Conservation (phyloP, 2,888 invertebrate genomes). For the Cerceris ruficornis region DNA sequence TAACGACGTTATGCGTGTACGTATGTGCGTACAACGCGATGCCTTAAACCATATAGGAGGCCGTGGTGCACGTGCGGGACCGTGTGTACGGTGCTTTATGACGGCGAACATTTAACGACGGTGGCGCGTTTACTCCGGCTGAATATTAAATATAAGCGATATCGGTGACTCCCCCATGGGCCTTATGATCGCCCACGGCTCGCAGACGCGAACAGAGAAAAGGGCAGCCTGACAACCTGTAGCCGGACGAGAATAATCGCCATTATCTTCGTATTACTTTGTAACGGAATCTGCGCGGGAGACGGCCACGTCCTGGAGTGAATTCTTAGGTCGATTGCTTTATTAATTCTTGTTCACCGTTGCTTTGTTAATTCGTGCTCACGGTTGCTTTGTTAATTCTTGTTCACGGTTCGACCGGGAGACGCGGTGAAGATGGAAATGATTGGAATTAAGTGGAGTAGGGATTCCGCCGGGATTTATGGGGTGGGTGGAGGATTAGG, state of each 20-base stretch:
- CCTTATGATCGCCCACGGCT: constrained; percentile 32
- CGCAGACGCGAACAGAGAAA: too few relatives aligned
- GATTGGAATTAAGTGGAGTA: too few relatives aligned
- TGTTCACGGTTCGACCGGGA: too few relatives aligned
- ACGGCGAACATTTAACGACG: constrained; percentile 54
- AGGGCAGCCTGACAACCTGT: constrained; percentile 14
- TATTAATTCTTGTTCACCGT: not conserved
- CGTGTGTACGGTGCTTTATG: constrained; percentile 59
- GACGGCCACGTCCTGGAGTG: not conserved
- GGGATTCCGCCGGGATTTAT: too few relatives aligned
- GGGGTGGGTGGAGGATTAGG: too few relatives aligned
- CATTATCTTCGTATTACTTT: constrained; percentile 28
- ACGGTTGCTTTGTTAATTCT: too few relatives aligned
- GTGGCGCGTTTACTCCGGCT: constrained; percentile 39
- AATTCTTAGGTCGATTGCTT: not conserved
- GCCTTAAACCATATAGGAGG: constrained; percentile 25
- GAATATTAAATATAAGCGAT: constrained; percentile 65
- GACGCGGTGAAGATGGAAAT: too few relatives aligned
- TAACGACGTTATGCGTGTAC: constrained; percentile 55
- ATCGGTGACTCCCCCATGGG: constrained; percentile 43
- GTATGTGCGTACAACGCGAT: constrained; percentile 7
- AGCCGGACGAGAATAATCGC: constrained; percentile 28
- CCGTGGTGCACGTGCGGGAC: constrained; percentile 46
- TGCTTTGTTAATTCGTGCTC: too few relatives aligned
- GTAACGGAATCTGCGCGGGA: constrained; percentile 34